Base-by-base conservation (phyloP, 1,140 invertebrate species). In the Meloidogyne floridensis region DNA sequence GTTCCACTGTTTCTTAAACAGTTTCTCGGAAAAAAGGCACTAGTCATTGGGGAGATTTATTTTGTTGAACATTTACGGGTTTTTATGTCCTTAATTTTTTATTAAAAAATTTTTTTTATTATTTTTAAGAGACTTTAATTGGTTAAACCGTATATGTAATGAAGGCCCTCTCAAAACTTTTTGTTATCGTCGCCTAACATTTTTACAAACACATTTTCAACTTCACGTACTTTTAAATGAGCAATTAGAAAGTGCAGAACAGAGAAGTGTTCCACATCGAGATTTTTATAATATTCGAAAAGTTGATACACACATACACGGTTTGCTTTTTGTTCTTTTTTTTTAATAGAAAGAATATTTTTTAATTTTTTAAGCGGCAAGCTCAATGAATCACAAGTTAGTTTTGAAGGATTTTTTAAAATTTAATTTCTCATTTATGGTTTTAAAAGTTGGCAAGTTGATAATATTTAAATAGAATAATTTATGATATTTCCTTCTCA, bases 271-370 rank as follows among this genome's bases (percentile, higher is more conserved):
- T 71, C 95, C 96, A 0, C 97, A 99, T 91, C 91, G 97, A 80
- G 97, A 99, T 92, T 99, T 99, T 91, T 99, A 99, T 90, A 99
- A 99, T 90, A 98, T 98, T 78, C 93, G 96, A 92, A 97, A 94
- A 91, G 93, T 94, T 87, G 98, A 99, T 90, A 99, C 97, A 56
- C 97, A 99, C 92, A 97, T 99, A 88, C 97, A 99, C 91, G 77
- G 75, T 77, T 42, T 42, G 32, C 32, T 32, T 32, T 32, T 20
- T 20, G 20, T 65, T 65, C 5, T 65, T 65, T 65, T 3, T 15
- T 59, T n/a, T n/a, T 7, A 32, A 18, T 42, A 32, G 32, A 32
- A 32, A 32, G 32, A 32, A 32, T 32, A 20, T 56, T 75, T 75
- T 53, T 20, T 5, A 8, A 9, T 18, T 18, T 54, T 54, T 77